Conservation (phyloP, 2,888 invertebrate species). For the Drosophila villosipedis region DNA sequence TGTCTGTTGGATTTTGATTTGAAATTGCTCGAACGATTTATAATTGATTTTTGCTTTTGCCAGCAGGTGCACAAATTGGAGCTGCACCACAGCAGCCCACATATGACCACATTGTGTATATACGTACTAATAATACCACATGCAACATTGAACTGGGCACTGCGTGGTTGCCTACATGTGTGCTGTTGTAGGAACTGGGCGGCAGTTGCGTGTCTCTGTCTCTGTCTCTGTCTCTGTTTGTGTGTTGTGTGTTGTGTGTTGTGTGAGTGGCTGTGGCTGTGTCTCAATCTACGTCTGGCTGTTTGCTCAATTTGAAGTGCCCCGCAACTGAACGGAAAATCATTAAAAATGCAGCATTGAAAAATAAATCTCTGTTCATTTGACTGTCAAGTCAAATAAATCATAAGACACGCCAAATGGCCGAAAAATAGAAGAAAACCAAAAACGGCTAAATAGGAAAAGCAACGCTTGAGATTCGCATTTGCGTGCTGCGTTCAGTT, state of each 20-base stretch:
- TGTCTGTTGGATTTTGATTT: slow-evolving; percentile 47
- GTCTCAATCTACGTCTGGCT: slow-evolving; percentile 48
- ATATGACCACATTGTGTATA: slow-evolving; percentile 21
- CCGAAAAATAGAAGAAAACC: slow-evolving; percentile 34
- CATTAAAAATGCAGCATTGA: slow-evolving; percentile 74
- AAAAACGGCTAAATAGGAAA: slow-evolving; percentile 35
- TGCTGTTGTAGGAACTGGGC: slow-evolving; percentile 42
- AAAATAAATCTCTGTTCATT: slow-evolving; percentile 78
- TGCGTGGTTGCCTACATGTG: background rate
- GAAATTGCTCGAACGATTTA: slow-evolving; percentile 47
- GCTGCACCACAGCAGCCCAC: slow-evolving; percentile 51
- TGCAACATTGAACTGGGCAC: slow-evolving; percentile 29
- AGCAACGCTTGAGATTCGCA: slow-evolving; percentile 32
- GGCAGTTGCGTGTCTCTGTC: slow-evolving; percentile 57
- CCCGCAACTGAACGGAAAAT: slow-evolving; percentile 58
- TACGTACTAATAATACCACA: slow-evolving; percentile 13
- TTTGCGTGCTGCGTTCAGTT: slow-evolving; percentile 55
- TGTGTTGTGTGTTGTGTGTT: slow-evolving; percentile 4
- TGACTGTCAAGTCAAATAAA: slow-evolving; percentile 80
- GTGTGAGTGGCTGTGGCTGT: slow-evolving; percentile 6
- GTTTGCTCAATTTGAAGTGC: slow-evolving; percentile 54
- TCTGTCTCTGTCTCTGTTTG: slow-evolving; percentile 12
- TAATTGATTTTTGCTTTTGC: slow-evolving; percentile 73
- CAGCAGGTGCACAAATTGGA: slow-evolving; percentile 74
- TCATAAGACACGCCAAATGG: slow-evolving; percentile 75